Percentiles rank a stretch among this genome's conserved stretches.
phyloP scores from a whole-genome alignment of 2,888 invertebrate species.

The Diloba caeruleocephala region DNA sequence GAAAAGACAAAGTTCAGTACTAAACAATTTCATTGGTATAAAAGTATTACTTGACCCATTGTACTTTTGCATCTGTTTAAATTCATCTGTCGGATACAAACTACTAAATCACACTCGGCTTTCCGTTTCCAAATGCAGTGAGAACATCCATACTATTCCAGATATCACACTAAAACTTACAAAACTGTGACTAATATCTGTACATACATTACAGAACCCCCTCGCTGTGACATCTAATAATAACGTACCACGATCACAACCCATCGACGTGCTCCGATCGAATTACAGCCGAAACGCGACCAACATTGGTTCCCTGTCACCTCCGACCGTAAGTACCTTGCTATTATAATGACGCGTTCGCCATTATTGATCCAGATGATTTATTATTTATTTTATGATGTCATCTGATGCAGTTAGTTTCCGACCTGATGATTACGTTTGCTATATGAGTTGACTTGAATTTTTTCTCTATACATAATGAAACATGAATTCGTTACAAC shows the following conservation, averaged over 20 bases:
- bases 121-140: too few relatives aligned
- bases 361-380: neutral
- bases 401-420: neutral
- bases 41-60: too few relatives aligned
- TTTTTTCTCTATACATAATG: too few relatives aligned
- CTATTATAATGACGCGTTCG: neutral
- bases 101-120: neutral
- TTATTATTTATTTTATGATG: neutral
- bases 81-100: neutral
- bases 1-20: too few relatives aligned
- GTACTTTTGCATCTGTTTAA: too few relatives aligned
- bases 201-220: slow-evolving; percentile 72
- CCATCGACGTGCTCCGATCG: slow-evolving; percentile 94
- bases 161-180: neutral
- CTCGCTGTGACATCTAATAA: slow-evolving; percentile 71
- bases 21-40: too few relatives aligned
- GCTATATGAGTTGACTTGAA: too few relatives aligned
- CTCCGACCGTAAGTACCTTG: slow-evolving; percentile 93
- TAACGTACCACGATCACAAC: slow-evolving; percentile 94
- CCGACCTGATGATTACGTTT: too few relatives aligned
- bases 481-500: too few relatives aligned
- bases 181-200: slow-evolving; percentile 27
- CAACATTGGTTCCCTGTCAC: slow-evolving; percentile 97
- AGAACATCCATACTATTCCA: too few relatives aligned
- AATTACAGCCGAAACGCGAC: slow-evolving; percentile 91